These are phyloP conservation scores for Habrosyne pyritoides DNA, from an alignment of 2,888 invertebrate genomes.

Conservation along the genomic window DNA sequence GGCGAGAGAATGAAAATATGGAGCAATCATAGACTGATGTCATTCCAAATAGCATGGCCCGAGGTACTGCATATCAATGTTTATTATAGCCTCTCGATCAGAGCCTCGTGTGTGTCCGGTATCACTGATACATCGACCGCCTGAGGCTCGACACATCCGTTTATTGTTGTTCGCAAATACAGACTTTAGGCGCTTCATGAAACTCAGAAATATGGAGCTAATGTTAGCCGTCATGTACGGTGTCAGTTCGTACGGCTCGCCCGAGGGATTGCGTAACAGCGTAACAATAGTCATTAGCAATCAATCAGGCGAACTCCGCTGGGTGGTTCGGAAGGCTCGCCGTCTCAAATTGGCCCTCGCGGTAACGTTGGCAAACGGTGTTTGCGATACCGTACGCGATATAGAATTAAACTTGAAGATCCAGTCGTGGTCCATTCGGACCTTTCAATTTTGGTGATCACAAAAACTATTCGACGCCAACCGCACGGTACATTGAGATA, in stretches of 20 bases:
- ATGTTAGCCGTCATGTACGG: slow-evolving; percentile 61
- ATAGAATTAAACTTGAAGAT: slow-evolving; percentile 20
- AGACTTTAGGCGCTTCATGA: slow-evolving; percentile 45
- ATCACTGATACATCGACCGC: slow-evolving; percentile 61
- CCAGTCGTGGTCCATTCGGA: slow-evolving; percentile 43
- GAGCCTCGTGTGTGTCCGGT: slow-evolving; percentile 55
- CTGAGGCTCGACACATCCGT: slow-evolving; percentile 58
- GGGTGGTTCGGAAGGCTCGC: slow-evolving; percentile 56
- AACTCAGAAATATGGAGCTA: slow-evolving; percentile 57
- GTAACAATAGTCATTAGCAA: slow-evolving; percentile 78
- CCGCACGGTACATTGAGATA: slow-evolving; percentile 42
- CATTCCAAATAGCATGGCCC: slow-evolving; percentile 57
- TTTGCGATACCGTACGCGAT: slow-evolving; percentile 33
- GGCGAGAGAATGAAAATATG: slow-evolving; percentile 50
- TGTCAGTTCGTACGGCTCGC: slow-evolving; percentile 55
- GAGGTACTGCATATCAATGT: slow-evolving; percentile 56
- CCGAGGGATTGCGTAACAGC: slow-evolving; percentile 64
- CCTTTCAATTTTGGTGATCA: slow-evolving; percentile 45
- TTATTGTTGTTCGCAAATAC: slow-evolving; percentile 68
- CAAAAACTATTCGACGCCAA: slow-evolving; percentile 42
- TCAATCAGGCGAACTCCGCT: slow-evolving; percentile 69
- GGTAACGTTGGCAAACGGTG: slow-evolving; percentile 48
- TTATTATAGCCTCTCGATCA: slow-evolving; percentile 54
- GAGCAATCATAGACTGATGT: slow-evolving; percentile 57
- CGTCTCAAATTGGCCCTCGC: slow-evolving; percentile 64